Base-by-base conservation (phyloP, 2,113 vertebrate species). In the Polypterus bichir region DNA sequence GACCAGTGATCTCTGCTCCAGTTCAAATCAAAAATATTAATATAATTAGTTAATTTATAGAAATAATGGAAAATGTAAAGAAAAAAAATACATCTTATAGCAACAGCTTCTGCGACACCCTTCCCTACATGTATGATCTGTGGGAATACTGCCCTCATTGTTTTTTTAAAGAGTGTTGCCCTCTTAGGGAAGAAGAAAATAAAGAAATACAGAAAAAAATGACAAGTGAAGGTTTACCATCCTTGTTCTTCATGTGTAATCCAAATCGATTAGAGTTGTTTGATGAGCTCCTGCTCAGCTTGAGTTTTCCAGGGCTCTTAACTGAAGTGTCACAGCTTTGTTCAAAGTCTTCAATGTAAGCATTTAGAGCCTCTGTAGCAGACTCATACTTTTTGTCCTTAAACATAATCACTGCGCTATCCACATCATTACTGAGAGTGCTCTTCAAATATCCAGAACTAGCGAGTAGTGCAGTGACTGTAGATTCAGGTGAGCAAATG, bases 271-370 rank as follows among this genome's bases (percentile, higher is more conserved):
- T n/a, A 11, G 60, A 54, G 0, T 63, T 60, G 1, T 58, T 72
- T 46, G 51, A 47, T 2, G 11, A 10, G 46, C 48, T 53, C 1
- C 45, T 61, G 0, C 49, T 65, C 48, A 81, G 61, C 61, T 74
- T 59, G 46, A 85, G 75, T 55, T 63, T 73, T 54, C 84, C 83
- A 49, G 77, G 68, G 1, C 48, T 67, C 2, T 48, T 3, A 9
- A 49, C 46, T 1, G 73, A 48, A 52, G 67, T 75, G 2, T 47
- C 59, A 47, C 55, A 69, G 48, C 76, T 83, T 63, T 65, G 71
- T 52, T 95, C 76, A 62, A 89, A 94, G 63, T 96, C 92, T 48
- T 83, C 65, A 46, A 96, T 96, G 69, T 97, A 97, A 4, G 89
- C 92, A 5, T 96, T 87, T 48, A 97, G 56, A 2, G 92, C 92